Evolutionary conservation across 2,888 invertebrate genomes (phyloP).

Genomic region (Phytoseiulus persimilis): DNA sequence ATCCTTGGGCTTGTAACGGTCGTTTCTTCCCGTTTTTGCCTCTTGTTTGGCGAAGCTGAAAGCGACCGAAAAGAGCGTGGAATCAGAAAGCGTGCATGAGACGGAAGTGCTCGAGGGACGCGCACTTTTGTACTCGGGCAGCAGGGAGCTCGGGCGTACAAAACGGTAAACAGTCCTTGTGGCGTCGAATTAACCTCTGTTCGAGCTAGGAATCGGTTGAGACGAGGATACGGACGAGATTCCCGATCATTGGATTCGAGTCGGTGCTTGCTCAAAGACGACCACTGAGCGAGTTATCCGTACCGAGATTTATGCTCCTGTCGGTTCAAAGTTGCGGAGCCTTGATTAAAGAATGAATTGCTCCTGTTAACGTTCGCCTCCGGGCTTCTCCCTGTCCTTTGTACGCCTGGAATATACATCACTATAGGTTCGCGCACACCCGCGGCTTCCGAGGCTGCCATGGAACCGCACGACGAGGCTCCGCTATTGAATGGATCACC

Average conservation of each 20-base stretch:
- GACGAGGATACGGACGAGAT: no score
- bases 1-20: constrained; percentile 30
- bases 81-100: neutral
- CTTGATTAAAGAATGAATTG: constrained; percentile 19
- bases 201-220: no score
- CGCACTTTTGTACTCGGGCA: no score
- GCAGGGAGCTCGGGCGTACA: no score
- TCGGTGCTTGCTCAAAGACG: neutral
- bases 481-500: constrained; percentile 22
- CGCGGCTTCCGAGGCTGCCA: constrained; percentile 19
- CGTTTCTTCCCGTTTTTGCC: constrained; percentile 24
- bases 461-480: constrained; percentile 35
- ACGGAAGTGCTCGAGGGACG: no score
- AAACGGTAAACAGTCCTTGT: no score
- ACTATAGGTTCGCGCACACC: constrained; percentile 24
- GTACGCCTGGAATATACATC: constrained; percentile 37
- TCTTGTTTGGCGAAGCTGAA: constrained; percentile 35
- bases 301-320: constrained; percentile 34
- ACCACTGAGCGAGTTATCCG: neutral
- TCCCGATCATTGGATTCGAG: neutral
- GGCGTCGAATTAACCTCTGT: no score
- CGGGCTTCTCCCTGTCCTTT: neutral
- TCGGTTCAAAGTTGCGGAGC: constrained; percentile 18
- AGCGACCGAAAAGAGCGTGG: neutral
- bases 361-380: constrained; percentile 23